Evolutionary conservation across 2,888 invertebrate genomes (phyloP), one percentile per base, ranked within the genome.

Genomic region (Apeira syringaria): DNA sequence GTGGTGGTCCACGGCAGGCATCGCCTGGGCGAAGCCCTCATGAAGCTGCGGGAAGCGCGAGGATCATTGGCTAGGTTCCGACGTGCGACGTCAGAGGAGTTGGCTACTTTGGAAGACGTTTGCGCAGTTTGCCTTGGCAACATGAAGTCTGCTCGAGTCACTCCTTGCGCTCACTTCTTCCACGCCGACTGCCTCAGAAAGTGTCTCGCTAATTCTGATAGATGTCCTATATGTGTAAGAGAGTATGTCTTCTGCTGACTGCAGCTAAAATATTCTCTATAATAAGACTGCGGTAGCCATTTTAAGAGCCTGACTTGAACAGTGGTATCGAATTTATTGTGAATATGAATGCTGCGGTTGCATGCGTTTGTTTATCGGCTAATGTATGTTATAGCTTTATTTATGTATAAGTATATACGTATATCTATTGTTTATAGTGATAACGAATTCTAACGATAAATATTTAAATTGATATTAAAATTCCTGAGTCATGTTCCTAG

Each of bases 101-200:
- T 96, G 24, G 85, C 90, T 6, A 91, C 91, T 27, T 91, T 94
- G 44, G 95, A 95, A 60, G 95, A 96, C 59, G 94, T 95, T 0
- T 96, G 96, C 69, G 94, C 95, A 0, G 94, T 96, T 2, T 96
- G 96, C 62, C 86, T 96, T 22, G 93, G 92, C 49, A 69, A 83
- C 1, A 94, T 95, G 95, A 84, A 84, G 35, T 91, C 92, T 4
- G 95, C 95, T 0, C 88, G 95, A 24, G 92, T 95, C 5, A 95
- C 95, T 0, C 95, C 95, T 0, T 96, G 96, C 67, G 94, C 94
- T 33, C 96, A 96, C 69, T 91, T 94, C 69, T 96, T 95, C 78
- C 96, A 96, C 68, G 94, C 94, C 0, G 94, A 94, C 68, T 96
- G 96, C 66, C 82, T 96, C 11, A 81, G 95, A 46, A 91, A 92